Conservation (phyloP, 2,113 vertebrate species). For the Syngnathus typhle region DNA sequence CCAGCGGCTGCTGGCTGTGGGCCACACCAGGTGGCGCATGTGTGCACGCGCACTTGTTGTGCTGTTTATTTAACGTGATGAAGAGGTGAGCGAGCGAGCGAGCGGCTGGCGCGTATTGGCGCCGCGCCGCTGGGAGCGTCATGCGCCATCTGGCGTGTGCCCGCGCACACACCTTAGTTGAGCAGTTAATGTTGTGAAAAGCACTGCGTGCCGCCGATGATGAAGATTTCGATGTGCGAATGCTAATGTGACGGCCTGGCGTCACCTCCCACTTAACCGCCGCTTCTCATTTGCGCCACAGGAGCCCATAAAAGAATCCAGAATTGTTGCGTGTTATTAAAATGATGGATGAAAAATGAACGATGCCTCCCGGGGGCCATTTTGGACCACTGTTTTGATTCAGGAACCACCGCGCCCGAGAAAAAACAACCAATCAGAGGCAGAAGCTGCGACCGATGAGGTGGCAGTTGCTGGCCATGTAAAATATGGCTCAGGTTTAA, state of each 20-base stretch:
- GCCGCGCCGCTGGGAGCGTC: constrained; percentile 53
- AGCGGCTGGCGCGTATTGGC: not conserved
- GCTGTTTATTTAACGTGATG: not conserved
- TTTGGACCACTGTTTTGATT: no score
- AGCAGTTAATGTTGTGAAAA: not conserved
- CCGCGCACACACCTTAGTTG: not conserved
- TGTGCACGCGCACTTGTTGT: constrained; percentile 9
- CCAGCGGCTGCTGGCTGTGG: constrained; percentile 39
- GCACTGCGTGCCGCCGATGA: not conserved
- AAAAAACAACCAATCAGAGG: no score
- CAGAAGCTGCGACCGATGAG: no score
- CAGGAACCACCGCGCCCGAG: no score
- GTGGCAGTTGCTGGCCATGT: no score
- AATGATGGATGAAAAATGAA: no score
- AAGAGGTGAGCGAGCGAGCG: not conserved
- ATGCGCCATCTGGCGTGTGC: constrained; percentile 32
- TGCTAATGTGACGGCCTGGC: not conserved
- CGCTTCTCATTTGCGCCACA: not conserved
- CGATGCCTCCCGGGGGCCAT: no score
- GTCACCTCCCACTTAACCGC: no score
- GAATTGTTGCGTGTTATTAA: no score
- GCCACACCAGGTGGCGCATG: constrained; percentile 48
- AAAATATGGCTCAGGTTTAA: no score
- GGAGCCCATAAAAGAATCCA: not conserved
- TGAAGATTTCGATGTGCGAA: not conserved